Conservation (phyloP, 1,140 invertebrate species). For the Drosophila kurseongensis region DNA sequence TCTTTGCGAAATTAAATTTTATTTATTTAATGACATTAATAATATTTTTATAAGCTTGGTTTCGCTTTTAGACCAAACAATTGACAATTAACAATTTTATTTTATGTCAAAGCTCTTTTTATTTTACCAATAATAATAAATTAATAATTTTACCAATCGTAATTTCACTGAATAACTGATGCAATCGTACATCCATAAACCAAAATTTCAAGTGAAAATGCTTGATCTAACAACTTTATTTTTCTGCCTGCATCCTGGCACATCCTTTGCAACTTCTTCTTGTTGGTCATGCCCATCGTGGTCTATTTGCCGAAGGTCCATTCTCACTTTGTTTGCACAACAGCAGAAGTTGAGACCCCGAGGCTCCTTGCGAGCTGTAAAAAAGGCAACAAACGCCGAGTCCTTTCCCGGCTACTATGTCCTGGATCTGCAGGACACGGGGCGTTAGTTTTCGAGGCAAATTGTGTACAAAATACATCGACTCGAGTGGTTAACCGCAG, state of each 20-base stretch:
- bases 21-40: too few relatives aligned
- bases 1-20: too few relatives aligned
- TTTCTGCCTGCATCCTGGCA: slow-evolving; percentile 15
- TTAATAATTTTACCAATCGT: too few relatives aligned
- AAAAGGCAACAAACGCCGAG: slow-evolving; percentile 59
- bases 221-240: background rate
- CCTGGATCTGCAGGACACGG: slow-evolving; percentile 29
- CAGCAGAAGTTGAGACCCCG: slow-evolving; percentile 31
- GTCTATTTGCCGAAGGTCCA: slow-evolving; percentile 48
- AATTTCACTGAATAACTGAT: too few relatives aligned
- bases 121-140: too few relatives aligned
- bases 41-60: too few relatives aligned
- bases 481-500: slow-evolving; percentile 78
- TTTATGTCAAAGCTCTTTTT: too few relatives aligned
- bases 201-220: too few relatives aligned
- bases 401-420: slow-evolving; percentile 56
- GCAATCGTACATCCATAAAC: too few relatives aligned
- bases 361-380: slow-evolving; percentile 50
- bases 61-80: too few relatives aligned
- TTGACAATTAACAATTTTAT: too few relatives aligned
- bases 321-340: slow-evolving; percentile 57
- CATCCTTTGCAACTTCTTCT: slow-evolving; percentile 19
- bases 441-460: slow-evolving; percentile 58
- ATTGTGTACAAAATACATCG: slow-evolving; percentile 82
- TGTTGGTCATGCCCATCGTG: slow-evolving; percentile 30